Percentiles rank a stretch among this genome's conserved stretches.
phyloP scores from a whole-genome alignment of 2,888 invertebrate genomes.

The Tachina grossa region DNA sequence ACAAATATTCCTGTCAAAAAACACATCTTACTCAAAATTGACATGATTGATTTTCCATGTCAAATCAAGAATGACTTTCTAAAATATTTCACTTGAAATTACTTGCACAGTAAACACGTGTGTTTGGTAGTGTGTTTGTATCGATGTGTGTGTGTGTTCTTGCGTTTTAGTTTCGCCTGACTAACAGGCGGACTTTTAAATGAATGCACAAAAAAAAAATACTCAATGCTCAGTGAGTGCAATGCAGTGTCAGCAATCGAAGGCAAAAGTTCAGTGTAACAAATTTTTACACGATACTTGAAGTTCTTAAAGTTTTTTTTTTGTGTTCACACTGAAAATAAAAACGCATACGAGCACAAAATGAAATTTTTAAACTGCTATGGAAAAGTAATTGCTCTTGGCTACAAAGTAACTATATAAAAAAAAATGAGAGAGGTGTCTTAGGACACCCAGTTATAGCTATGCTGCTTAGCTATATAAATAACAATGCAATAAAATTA shows the following conservation, averaged over 20 bases:
- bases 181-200: neutral
- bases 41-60: slow-evolving; percentile 81
- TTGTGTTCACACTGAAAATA: slow-evolving; percentile 34
- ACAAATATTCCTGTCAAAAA: slow-evolving; percentile 74
- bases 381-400: too few relatives aligned
- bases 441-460: too few relatives aligned
- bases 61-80: slow-evolving; percentile 76
- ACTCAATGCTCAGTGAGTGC: slow-evolving; percentile 40
- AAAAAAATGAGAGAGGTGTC: too few relatives aligned
- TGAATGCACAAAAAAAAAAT: slow-evolving; percentile 10
- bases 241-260: slow-evolving; percentile 43
- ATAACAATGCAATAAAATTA: too few relatives aligned
- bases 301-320: slow-evolving; percentile 6
- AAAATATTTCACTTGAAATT: slow-evolving; percentile 76
- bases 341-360: neutral
- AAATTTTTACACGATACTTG: slow-evolving; percentile 51
- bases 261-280: slow-evolving; percentile 70
- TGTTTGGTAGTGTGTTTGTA: neutral
- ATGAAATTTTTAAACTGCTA: neutral
- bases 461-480: too few relatives aligned
- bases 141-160: neutral
- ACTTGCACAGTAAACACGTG: slow-evolving; percentile 1
- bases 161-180: neutral
- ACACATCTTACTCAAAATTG: slow-evolving; percentile 80
- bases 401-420: too few relatives aligned